A percentile compares a stretch with the other conserved stretches of the same genome.
Conservation (phyloP, 2,113 vertebrate species). For the Australoheros scitulus region DNA sequence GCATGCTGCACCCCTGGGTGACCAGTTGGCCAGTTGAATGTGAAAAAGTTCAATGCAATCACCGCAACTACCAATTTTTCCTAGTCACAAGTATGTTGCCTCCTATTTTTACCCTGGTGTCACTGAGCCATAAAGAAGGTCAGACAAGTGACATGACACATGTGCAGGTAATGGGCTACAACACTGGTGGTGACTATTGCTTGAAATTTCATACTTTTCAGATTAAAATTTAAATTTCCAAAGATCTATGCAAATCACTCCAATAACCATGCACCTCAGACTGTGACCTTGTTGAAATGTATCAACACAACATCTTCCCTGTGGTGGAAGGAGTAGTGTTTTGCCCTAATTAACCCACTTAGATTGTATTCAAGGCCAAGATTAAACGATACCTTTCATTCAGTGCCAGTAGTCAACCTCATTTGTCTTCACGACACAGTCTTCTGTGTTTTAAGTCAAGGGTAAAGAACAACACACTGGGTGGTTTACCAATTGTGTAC, state of each 20-base stretch:
- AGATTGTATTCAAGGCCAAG: slow-evolving; percentile 62
- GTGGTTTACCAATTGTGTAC: slow-evolving; percentile 48
- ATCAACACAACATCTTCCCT: slow-evolving; percentile 60
- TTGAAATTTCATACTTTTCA: not conserved
- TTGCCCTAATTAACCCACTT: slow-evolving; percentile 77
- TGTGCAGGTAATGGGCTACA: not conserved
- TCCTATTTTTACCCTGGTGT: not conserved
- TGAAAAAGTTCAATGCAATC: not conserved
- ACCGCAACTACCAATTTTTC: not conserved
- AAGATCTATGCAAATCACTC: slow-evolving; percentile 50
- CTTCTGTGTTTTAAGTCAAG: slow-evolving; percentile 64
- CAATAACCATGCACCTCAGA: slow-evolving; percentile 50
- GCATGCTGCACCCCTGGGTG: not conserved
- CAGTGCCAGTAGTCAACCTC: slow-evolving; percentile 60
- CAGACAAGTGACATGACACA: not conserved
- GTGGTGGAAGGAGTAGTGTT: slow-evolving; percentile 47
- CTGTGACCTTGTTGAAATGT: slow-evolving; percentile 48
- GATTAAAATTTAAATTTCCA: slow-evolving; percentile 31
- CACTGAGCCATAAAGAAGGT: not conserved
- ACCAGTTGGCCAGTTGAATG: not conserved
- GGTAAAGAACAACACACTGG: slow-evolving; percentile 58
- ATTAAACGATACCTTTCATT: slow-evolving; percentile 73
- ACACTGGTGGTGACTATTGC: not conserved
- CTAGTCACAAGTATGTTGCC: not conserved
- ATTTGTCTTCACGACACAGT: slow-evolving; percentile 66